Base-by-base conservation (phyloP, 1,140 invertebrate genomes). In the Hylaeus volcanicus region DNA sequence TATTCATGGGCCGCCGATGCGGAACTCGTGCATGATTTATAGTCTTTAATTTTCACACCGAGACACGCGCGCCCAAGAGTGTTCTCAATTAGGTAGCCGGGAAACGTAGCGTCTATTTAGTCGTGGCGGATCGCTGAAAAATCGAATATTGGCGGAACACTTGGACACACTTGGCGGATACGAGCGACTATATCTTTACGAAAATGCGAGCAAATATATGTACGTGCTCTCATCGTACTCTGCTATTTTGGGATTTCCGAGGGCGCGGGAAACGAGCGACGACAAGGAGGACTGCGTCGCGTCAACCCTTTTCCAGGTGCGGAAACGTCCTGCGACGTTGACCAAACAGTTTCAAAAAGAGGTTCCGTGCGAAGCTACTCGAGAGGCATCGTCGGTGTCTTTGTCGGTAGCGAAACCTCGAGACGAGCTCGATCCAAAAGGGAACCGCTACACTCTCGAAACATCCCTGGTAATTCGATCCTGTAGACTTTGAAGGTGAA, bases 1-100 rank as follows among this genome's bases (percentile, higher is more conserved):
- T 93, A 93, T 93, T 93, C 91, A 93, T 93, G 86, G 79, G 64
- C 74, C 56, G 79, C 86, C 89, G 88, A 87, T 88, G 87, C 84
- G 84, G 82, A 84, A 84, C 86, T 82, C 81, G 73, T 75, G 64
- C 61, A 82, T 90, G 89, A 91, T 91, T 90, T 90, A 90, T 89
- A 83, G 80, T 70, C 84, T 89, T 88, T 90, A 91, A 90, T 89
- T 90, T 90, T 89, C 83, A 61, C 86, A 71, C 70, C 69, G 84
- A 79, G 82, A 86, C 80, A 88, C 83, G 87, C 85, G 86, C 86
- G 51, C 51, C 3, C 45, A 15, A 12, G 56, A 4, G n/a, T 74
- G 63, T 75, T 58, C 56, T 82, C 79, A 83, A 87, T 87, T 83
- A 83, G 83, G 76, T 51, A 64, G 60, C 56, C 26, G n/a, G 5